phyloP scores from a whole-genome alignment of 2,888 invertebrate species.

The Polydrusus cervinus region DNA sequence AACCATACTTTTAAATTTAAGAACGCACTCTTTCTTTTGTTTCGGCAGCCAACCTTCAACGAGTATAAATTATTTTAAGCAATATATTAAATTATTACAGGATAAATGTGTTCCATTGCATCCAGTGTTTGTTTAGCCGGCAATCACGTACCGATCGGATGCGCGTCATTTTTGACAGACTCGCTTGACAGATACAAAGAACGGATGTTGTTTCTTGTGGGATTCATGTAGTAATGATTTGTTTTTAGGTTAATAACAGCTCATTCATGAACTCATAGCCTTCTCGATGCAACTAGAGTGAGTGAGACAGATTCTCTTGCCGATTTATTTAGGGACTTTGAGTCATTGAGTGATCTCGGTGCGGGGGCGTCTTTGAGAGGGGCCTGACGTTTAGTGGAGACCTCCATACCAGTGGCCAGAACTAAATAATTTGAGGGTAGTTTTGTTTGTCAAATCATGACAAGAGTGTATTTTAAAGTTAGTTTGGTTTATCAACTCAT shows the following conservation, averaged over 20 bases:
- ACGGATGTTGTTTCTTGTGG: constrained; percentile 16
- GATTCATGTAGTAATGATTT: constrained; percentile 29
- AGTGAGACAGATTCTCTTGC: no score
- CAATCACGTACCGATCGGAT: constrained; percentile 24
- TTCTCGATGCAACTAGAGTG: no score
- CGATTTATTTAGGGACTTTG: no score
- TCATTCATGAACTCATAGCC: no score
- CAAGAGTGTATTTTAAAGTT: no score
- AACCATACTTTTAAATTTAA: neutral
- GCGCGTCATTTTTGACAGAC: constrained; percentile 26
- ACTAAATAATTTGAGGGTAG: no score
- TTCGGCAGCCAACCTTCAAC: neutral
- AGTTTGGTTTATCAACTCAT: no score
- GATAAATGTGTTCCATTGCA: constrained; percentile 21
- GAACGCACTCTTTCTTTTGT: constrained; percentile 20
- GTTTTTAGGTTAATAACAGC: constrained; percentile 20
- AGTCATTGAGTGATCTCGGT: no score
- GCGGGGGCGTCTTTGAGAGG: no score
- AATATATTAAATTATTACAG: constrained; percentile 23
- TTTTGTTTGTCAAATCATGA: no score
- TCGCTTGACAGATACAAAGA: constrained; percentile 22
- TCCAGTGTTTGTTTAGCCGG: constrained; percentile 24
- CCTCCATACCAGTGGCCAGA: no score
- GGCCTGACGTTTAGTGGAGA: no score
- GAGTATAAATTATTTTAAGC: constrained; percentile 21